A percentile compares a stretch with the other conserved stretches of the same genome.
Conservation (phyloP, 2,888 invertebrate genomes). For the Timema podura region DNA sequence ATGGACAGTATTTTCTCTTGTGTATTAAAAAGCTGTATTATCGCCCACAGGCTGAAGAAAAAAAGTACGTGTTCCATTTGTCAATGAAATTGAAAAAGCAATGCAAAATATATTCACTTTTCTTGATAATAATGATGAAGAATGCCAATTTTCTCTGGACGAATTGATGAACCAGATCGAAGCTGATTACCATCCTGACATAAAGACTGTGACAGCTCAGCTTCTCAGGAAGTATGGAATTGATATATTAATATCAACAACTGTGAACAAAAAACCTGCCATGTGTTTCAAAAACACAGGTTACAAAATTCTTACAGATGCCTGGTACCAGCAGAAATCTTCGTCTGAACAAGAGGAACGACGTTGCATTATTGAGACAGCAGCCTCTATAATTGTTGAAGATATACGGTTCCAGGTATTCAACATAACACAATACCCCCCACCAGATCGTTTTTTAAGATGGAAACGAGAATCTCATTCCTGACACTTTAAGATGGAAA, state of each 20-base stretch:
- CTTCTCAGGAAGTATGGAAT: conserved; percentile 16
- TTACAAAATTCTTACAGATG: conserved; percentile 13
- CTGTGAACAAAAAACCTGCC: conserved; percentile 17
- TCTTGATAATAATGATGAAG: conserved; percentile 20
- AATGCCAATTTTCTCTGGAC: conserved; percentile 20
- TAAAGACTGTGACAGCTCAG: conserved; percentile 13
- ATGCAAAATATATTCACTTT: conserved; percentile 15
- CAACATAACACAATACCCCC: not conserved
- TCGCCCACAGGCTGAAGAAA: conserved; percentile 5
- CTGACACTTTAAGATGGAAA: too few relatives aligned
- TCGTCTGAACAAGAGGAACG: too few relatives aligned
- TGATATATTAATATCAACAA: conserved; percentile 13
- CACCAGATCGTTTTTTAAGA: conserved; percentile 6
- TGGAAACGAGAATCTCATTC: too few relatives aligned
- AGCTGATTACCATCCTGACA: conserved; percentile 6
- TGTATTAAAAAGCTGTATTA: conserved; percentile 12
- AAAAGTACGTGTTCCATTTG: conserved; percentile 8
- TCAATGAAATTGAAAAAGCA: conserved; percentile 15
- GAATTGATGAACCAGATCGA: conserved; percentile 15
- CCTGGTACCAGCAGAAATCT: not conserved
- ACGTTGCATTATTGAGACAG: too few relatives aligned
- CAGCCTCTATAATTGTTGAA: too few relatives aligned
- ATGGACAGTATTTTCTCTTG: not conserved
- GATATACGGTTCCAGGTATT: too few relatives aligned
- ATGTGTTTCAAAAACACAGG: conserved; percentile 14